Percentiles rank a stretch among this genome's conserved stretches.
phyloP scores from a whole-genome alignment of 2,113 vertebrate species.

The Gymnorhina tibicen region DNA sequence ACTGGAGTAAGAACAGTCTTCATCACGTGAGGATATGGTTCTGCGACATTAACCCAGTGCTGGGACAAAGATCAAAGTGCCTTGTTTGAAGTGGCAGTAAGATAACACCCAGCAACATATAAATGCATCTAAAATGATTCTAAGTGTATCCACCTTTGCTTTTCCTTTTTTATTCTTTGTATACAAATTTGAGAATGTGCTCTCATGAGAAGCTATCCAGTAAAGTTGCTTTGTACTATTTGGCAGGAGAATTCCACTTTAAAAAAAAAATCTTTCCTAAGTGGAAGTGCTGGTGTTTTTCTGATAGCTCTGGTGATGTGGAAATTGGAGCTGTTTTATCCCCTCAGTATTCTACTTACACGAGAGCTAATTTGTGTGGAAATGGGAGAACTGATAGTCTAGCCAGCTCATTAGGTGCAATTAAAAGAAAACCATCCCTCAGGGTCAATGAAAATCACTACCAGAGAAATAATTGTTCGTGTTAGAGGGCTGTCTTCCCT shows the following conservation, averaged over 20 bases:
- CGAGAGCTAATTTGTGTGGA: conserved; percentile 15
- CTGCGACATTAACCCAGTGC: background rate
- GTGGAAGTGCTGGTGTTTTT: background rate
- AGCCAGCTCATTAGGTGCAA: conserved; percentile 10
- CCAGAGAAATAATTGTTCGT: background rate
- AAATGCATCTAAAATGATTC: background rate
- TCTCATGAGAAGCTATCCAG: background rate
- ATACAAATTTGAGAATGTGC: background rate
- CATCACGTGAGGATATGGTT: background rate
- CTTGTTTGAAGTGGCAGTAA: background rate
- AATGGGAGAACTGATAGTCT: background rate
- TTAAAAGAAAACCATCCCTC: conserved; percentile 6
- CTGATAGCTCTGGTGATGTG: background rate
- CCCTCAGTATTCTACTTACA: background rate
- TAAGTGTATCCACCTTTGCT: background rate
- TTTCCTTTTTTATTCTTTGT: background rate
- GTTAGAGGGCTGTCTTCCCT: background rate
- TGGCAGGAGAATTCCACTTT: background rate
- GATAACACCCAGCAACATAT: background rate
- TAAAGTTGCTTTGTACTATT: background rate
- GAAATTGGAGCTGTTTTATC: background rate
- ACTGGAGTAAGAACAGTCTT: background rate
- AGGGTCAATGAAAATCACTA: background rate
- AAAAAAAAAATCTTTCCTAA: background rate
- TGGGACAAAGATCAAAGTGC: background rate